phyloP scores from a whole-genome alignment of 2,113 vertebrate genomes.

The Aix galericulata region DNA sequence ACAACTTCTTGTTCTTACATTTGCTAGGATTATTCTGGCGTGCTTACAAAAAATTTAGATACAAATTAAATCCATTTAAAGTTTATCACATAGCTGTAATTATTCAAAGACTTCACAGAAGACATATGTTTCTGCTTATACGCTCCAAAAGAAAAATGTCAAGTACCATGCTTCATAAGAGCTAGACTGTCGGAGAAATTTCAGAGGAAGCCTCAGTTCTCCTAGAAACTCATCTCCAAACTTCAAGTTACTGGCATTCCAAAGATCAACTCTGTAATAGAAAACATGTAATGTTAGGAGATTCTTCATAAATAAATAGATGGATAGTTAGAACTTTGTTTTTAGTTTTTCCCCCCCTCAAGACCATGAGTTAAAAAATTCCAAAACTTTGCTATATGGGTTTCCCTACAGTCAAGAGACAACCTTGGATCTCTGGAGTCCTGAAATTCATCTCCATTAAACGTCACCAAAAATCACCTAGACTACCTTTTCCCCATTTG shows the following conservation, averaged over 20 bases:
- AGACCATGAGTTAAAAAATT: not conserved
- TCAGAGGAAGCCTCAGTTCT: conserved; percentile 90
- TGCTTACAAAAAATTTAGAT: not conserved
- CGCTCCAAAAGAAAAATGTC: conserved; percentile 47
- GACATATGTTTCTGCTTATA: conserved; percentile 49
- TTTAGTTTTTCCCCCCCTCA: not conserved
- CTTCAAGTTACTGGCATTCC: conserved; percentile 98
- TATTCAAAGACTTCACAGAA: conserved; percentile 18
- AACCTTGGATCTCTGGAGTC: not conserved
- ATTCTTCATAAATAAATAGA: not conserved
- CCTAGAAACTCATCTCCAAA: conserved; percentile 98
- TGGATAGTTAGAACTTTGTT: not conserved
- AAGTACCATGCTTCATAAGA: conserved; percentile 92
- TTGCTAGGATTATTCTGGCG: conserved; percentile 53
- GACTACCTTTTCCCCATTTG: not conserved
- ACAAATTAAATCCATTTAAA: conserved; percentile 43
- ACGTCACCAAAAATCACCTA: not conserved
- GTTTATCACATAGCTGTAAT: conserved; percentile 45
- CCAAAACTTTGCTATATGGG: not conserved
- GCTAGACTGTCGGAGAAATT: conserved; percentile 87
- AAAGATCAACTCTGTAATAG: conserved; percentile 90
- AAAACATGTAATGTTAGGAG: not conserved
- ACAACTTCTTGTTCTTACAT: conserved; percentile 44
- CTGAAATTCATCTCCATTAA: not conserved
- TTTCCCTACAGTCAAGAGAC: not conserved